Percentiles rank a stretch among this genome's conserved stretches.
These are phyloP conservation scores for Cephalopholis sonnerati DNA, from an alignment of 2,113 vertebrate species.

Conservation along the genomic window DNA sequence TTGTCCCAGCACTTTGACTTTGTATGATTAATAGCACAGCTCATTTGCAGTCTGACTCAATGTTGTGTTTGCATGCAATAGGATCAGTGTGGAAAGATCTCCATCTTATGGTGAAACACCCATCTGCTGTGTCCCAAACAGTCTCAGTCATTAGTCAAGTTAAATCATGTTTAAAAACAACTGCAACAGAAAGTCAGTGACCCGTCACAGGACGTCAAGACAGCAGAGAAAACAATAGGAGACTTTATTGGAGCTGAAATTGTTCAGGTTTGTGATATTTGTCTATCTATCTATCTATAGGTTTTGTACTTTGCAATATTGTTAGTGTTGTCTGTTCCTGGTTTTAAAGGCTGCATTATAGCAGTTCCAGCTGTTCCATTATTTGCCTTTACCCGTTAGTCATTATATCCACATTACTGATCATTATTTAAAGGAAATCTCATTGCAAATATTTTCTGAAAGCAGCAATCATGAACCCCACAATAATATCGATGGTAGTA, in stretches of 20 bases:
- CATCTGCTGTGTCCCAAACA: constrained; percentile 1
- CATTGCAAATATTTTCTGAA: too few relatives aligned
- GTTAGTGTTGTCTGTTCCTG: too few relatives aligned
- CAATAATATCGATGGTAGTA: too few relatives aligned
- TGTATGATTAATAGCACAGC: neutral
- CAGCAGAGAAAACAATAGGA: neutral
- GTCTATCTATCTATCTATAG: too few relatives aligned
- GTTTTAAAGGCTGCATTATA: too few relatives aligned
- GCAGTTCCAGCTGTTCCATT: too few relatives aligned
- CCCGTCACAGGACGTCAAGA: neutral
- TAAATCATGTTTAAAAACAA: neutral
- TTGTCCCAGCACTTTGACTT: neutral
- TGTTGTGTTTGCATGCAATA: neutral
- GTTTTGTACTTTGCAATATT: too few relatives aligned
- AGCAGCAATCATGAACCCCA: too few relatives aligned
- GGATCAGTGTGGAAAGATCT: constrained; percentile 26
- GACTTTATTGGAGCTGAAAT: neutral
- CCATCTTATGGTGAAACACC: constrained; percentile 40
- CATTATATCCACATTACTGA: too few relatives aligned
- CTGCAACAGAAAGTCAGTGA: neutral
- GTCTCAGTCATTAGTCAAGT: neutral
- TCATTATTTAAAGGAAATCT: too few relatives aligned
- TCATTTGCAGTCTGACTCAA: neutral
- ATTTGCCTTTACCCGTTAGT: too few relatives aligned
- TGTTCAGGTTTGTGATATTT: too few relatives aligned